Base-by-base conservation (phyloP, 1,140 invertebrate genomes). In the Elymnias hypermnestra region DNA sequence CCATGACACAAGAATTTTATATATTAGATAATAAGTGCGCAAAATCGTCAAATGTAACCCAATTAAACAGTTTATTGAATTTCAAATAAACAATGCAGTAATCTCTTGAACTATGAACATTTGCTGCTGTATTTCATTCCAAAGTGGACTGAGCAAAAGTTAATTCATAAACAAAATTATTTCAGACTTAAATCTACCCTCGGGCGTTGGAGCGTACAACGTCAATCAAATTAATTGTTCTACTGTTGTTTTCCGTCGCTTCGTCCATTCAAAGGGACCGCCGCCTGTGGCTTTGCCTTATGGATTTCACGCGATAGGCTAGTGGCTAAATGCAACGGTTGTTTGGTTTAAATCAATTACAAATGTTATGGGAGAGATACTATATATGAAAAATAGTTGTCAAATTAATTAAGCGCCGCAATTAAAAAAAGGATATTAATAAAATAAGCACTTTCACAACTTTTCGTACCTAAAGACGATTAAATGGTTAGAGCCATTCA, bases 51-150 rank as follows among this genome's bases (percentile, higher is more conserved):
- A n/a, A n/a, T n/a, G n/a, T n/a, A n/a, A n/a, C n/a, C n/a, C n/a
- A n/a, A n/a, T n/a, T n/a, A n/a, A n/a, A n/a, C n/a, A n/a, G n/a
- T n/a, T n/a, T n/a, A n/a, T n/a, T n/a, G n/a, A n/a, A n/a, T n/a
- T n/a, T n/a, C n/a, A n/a, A n/a, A n/a, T n/a, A n/a, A n/a, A n/a
- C n/a, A n/a, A n/a, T n/a, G n/a, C n/a, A n/a, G n/a, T n/a, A n/a
- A n/a, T n/a, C 59, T 56, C 56, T 62, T 66, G 53, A 53, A 70
- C 65, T 57, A 62, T 70, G 57, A 60, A 63, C 64, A 57, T 66
- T 66, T 63, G 66, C 71, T 68, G 59, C 65, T 75, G 70, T 72
- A 76, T 79, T 72, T 74, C 59, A 63, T 66, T 63, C n/a, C 57
- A 40, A 47, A 64, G 58, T 52, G 58, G 68, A 67, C 46, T 54